Evolutionary conservation across 2,797 vertebrate species (phyloP), one percentile per base, ranked within the genome.

Genomic region (Diceros bicornis): DNA sequence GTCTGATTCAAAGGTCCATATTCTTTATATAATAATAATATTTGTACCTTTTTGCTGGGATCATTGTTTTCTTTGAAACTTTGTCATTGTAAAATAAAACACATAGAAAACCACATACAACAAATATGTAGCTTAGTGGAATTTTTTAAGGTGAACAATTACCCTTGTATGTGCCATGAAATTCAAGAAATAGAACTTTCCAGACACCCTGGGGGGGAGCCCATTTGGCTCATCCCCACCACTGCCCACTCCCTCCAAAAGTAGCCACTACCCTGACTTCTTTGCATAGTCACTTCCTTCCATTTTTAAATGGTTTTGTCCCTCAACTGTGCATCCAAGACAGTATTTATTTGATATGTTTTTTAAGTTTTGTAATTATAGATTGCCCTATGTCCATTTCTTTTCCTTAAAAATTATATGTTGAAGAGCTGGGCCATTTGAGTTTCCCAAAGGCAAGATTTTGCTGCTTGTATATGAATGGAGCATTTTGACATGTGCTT

Each of bases 31-130:
- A 52, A 7, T 25, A 75, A 77, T n/a, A 44, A 18, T 47, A 23
- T 91, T 81, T 79, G 18, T 34, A 32, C 41, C 3, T 71, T 88
- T 94, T 84, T 61, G 18, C 25, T 64, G 41, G 41, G 11, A 68
- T 75, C 71, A 41, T 77, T 84, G 12, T 87, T 95, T 83, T 62
- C 47, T 92, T 90, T 93, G 84, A 79, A 75, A 0, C 44, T 91
- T 81, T 37, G 17, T 93, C 82, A n/a, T 74, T 90, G 21, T 72
- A 81, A 96, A 92, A 91, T 87, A 91, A 84, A 69, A 81, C 69
- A 82, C 23, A 61, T 11, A 47, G 77, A 64, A 88, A 71, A 50
- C 17, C 64, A 75, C 10, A 34, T 23, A 13, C 85, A 72, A 83
- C 50, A 93, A 64, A 37, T 47, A 78, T 1, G 12, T 69, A 74